phyloP scores from a whole-genome alignment of 2,113 vertebrate species.

The Corythaixoides concolor region DNA sequence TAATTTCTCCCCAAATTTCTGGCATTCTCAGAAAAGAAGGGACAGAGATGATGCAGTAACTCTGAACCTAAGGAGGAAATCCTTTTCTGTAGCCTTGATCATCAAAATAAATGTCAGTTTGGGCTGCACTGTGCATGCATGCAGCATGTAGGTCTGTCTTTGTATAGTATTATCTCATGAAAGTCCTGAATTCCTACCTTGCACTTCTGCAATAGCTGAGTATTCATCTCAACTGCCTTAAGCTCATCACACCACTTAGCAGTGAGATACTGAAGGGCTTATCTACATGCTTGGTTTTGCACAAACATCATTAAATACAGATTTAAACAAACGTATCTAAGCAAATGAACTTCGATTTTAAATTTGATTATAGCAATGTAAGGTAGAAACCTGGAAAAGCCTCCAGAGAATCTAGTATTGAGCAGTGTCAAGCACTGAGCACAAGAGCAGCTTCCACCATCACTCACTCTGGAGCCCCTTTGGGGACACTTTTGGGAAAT shows the following conservation, averaged over 20 bases:
- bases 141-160: not conserved
- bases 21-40: not conserved
- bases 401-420: not conserved
- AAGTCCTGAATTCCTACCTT: not conserved
- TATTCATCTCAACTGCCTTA: not conserved
- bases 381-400: not conserved
- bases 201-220: not conserved
- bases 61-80: not conserved
- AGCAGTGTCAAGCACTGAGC: not conserved
- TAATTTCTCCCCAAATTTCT: not conserved
- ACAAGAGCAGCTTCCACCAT: not conserved
- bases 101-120: not conserved
- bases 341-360: not conserved
- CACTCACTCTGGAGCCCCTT: not conserved
- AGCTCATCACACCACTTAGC: not conserved
- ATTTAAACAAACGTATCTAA: not conserved
- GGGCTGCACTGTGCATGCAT: not conserved
- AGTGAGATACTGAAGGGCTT: not conserved
- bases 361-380: not conserved
- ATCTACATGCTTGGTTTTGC: not conserved
- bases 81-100: not conserved
- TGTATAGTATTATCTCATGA: not conserved
- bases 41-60: not conserved
- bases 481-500: not conserved
- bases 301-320: not conserved